Base-by-base conservation (phyloP, 53 echinoderm and acorn worm species). In the Luidia sarsii region DNA sequence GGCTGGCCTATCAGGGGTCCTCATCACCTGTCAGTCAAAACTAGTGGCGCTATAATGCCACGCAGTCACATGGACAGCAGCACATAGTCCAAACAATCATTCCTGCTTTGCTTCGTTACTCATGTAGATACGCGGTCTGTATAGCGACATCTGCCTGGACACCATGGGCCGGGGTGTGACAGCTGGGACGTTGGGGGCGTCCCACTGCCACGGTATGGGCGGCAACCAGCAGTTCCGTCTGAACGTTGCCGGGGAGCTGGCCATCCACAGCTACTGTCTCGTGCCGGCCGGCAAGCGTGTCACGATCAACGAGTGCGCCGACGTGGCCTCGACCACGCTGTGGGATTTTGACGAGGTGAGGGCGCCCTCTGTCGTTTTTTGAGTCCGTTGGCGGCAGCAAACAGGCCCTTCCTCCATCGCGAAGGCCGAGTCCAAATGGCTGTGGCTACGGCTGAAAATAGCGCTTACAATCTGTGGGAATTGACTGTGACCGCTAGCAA, bases 181-280 rank as follows among this genome's bases (percentile, higher is more conserved):
- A 52, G 86, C 48, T 16, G 83, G 83, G 23, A 35, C 57, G 55
- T 61, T 90, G 50, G 96, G 92, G 18, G 87, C 90, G 63, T 88
- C 86, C 20, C 79, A 75, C 45, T 95, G 96, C 53, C 96, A 95
- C 34, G 95, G 95, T 23, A 82, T 90, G 90, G 96, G 96, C 33
- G 96, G 96, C 3, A 95, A 95, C 53, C 96, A 95, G 46, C 63
- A 74, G 21, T 95, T 95, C 71, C 88, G 93, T 34, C 35, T 95
- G 35, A 85, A 88, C 34, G 93, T 89, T 20, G 57, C 54, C 0
- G 93, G 93, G 20, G 67, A 87, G 64, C 79, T 95, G 48, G 77
- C 65, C 3, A 33, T 75, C 2, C 46, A 90, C 45, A 88, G 87
- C 49, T 57, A 72, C 43, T 95, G 96, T 64, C 54, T 95, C 27